Base-by-base conservation (phyloP, 2,888 invertebrate species). In the Nephrotoma appendiculata region DNA sequence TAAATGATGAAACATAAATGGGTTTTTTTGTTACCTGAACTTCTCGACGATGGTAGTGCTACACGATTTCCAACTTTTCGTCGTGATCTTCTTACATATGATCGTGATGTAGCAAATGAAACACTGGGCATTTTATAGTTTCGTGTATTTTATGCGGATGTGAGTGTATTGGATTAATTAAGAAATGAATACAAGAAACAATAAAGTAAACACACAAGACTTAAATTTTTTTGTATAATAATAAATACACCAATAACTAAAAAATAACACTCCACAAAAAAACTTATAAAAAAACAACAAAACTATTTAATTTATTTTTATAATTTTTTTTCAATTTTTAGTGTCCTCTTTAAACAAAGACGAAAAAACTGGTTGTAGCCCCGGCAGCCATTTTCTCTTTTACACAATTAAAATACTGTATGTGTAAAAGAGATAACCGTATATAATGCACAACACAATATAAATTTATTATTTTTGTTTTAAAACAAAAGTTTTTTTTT, bases 91-190 rank as follows among this genome's bases (percentile, higher is more conserved):
- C 97, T 95, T 91, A 96, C 96, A 93, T 96, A 97, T 93, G 96
- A 96, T 94, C 97, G 95, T 93, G 96, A 96, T 93, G 97, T 96
- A 92, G 96, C 96, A 93, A 97, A 97, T 92, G 97, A 97, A 93
- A 97, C 97, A 94, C 97, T 97, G 94, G 97, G 97, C 97, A 97
- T 96, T 93, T 95, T 96, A 71, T 71, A 71, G 31, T 71, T 71
- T 71, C 31, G 71, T 71, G 19, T 44, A 45, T 86, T 43, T 85
- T 45, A 48, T 31, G 31, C 48, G 41, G 31, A 15, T 86, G n/a
- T 52, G 11, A 52, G 6, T 83, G 42, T 84, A 84, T 84, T 42
- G 6, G 15, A 42, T 84, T 41, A 84, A 84, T 84, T 42, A 5
- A 42, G 7, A 7, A 87, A 11, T 83, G 87, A 86, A 19, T 31